Base-by-base conservation (phyloP, 2,888 invertebrate genomes). In the Halictus ligatus region DNA sequence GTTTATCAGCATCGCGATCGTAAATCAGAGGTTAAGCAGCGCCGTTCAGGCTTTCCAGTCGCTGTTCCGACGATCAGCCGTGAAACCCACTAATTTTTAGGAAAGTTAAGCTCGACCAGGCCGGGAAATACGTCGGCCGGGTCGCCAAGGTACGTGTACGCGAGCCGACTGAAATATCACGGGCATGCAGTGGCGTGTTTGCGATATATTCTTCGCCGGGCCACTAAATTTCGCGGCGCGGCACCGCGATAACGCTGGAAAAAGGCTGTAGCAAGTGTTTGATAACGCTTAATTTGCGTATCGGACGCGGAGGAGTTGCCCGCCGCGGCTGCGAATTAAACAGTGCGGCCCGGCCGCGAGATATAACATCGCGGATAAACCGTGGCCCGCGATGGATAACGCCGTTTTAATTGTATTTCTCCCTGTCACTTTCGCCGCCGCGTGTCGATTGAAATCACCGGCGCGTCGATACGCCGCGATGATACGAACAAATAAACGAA, bases 281-380 rank as follows among this genome's bases (percentile, higher is more conserved):
- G 81, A 81, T 81, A 81, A 81, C 58, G 72, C 46, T 75, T 75
- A 50, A 76, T 81, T 81, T 81, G 81, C 72, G 60, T 60, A 81
- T 43, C 72, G 81, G 72, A 72, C 67, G 43, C 13, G 50, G 54
- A 78, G 73, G 54, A 67, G 67, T 78, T 54, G 50, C 50, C 35
- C 50, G 50, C 12, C 50, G 50, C 50, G 50, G 50, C 35, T 50
- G 21, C 50, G 50, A 50, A 74, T 74, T 74, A 74, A 48, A 74
- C 50, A 50, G 50, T 35, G 35, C 21, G 12, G 35, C 15, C 3
- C 13, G 35, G 15, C 0, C 13, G n/a, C 71, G 40, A 43, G 74
- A 74, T 54, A 35, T 8, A 54, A 50, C 50, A 54, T 48, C 48
- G 25, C 48, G 25, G 8, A 48, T 73, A 73, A 50, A 46, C 72